phyloP scores from a whole-genome alignment of 2,113 vertebrate species.

The Cebus imitator region DNA sequence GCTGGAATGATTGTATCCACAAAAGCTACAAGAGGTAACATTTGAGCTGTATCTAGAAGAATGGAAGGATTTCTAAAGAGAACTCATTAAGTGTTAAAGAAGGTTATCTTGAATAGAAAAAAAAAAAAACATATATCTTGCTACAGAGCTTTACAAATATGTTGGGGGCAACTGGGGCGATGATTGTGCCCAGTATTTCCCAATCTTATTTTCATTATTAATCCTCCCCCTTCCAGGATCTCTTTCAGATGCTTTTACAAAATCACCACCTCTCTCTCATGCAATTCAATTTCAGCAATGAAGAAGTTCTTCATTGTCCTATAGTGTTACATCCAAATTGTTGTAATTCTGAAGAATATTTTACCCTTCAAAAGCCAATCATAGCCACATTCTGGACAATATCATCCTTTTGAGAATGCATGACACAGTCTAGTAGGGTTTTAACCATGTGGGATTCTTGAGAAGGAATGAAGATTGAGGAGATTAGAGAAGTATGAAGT shows the following conservation, averaged over 20 bases:
- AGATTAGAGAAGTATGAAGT: not conserved
- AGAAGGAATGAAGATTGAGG: not conserved
- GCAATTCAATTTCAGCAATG: not conserved
- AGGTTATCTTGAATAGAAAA: not conserved
- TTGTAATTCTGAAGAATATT: not conserved
- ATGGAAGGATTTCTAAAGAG: not conserved
- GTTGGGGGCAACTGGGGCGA: not conserved
- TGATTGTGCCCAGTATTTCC: not conserved
- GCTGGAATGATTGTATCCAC: not conserved
- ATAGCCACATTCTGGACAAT: not conserved
- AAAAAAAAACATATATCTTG: not conserved
- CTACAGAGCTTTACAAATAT: not conserved
- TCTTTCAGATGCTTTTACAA: not conserved
- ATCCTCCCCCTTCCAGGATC: rapidly evolving
- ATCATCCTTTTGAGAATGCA: not conserved
- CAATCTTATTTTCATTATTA: not conserved
- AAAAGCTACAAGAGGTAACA: not conserved
- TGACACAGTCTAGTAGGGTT: not conserved
- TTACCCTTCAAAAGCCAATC: not conserved
- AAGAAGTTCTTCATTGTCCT: not conserved
- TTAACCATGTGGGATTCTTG: not conserved
- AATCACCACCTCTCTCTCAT: not conserved
- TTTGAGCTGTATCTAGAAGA: not conserved
- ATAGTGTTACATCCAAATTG: not conserved
- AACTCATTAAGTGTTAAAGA: not conserved